Base-by-base conservation (phyloP, 1,140 invertebrate species). In the Reticulitermes speratus region DNA sequence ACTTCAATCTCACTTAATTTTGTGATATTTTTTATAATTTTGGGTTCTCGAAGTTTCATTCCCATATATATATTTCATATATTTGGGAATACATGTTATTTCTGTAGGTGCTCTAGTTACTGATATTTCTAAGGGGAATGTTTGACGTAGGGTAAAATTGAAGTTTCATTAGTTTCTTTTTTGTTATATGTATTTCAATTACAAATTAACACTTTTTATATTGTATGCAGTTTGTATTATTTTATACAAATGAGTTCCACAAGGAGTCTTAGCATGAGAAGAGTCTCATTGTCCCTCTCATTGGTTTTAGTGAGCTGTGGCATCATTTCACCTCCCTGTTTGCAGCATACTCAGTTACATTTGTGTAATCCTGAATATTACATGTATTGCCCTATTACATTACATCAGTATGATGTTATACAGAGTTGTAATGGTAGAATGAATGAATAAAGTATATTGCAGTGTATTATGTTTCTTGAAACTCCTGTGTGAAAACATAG, bases 231-330 rank as follows among this genome's bases (percentile, higher is more conserved):
- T 75, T 75, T 75, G 30, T 75, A 75, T 30, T 75, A 1, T 75
- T 75, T 30, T 30, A 75, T 75, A 75, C n/a, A 25, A 75, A 25
- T 75, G 65, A 75, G 65, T 75, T 75, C 65, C 65, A 75, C 65
- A 30, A 75, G 65, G 65, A 75, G 65, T 75, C 38, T 65, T 75
- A 75, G 7, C 65, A 75, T 75, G 65, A 75, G 65, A 75, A 75
- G 65, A 75, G 25, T 75, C 65, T 75, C 65, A 75, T 75, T 75
- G 65, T 75, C 65, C 65, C 65, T 75, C 65, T 75, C 65, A 75
- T 75, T 30, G 65, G 65, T 75, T 75, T 75, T 75, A 75, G 25
- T 75, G 65, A 75, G 65, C 65, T 75, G 65, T 75, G 65, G 65
- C 65, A 75, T 75, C 65, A 75, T 75, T 25, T 30, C 65, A 25